These are phyloP conservation scores for Disparrhopalites patrizii DNA, from an alignment of 2,888 invertebrate species.

Conservation along the genomic window DNA sequence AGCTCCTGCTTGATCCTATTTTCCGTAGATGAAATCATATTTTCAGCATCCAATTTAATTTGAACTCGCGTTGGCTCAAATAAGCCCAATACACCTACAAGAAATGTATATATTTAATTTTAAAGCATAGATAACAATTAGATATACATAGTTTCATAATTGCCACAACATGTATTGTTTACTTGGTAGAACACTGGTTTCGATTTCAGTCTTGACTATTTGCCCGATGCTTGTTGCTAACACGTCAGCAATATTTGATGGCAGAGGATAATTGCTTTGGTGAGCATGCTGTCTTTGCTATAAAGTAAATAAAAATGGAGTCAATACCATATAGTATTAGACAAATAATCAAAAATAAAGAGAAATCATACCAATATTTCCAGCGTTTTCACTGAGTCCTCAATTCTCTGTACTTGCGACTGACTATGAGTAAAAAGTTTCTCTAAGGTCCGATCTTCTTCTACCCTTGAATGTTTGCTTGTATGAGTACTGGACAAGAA, in stretches of 20 bases:
- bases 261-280: constrained; percentile 33
- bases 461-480: constrained; percentile 2
- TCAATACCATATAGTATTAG: background rate
- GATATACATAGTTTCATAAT: background rate
- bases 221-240: constrained; percentile 47
- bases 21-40: constrained; percentile 70
- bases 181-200: constrained; percentile 54
- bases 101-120: constrained; percentile 40
- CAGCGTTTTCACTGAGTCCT: constrained; percentile 38
- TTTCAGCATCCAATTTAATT: constrained; percentile 68
- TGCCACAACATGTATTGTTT: constrained; percentile 23
- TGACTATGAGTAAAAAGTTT: constrained; percentile 34
- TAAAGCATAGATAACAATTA: background rate
- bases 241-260: constrained; percentile 42
- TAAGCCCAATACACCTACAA: constrained; percentile 60
- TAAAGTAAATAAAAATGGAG: constrained; percentile 14
- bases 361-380: constrained; percentile 23
- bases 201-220: constrained; percentile 59
- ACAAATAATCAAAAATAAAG: background rate
- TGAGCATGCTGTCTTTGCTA: constrained; percentile 35
- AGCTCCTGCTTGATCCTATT: constrained; percentile 73
- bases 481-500: constrained; percentile 29
- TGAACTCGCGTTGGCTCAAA: constrained; percentile 71
- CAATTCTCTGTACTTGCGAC: constrained; percentile 34
- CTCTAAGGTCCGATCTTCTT: constrained; percentile 28